A percentile compares a stretch with the other conserved stretches of the same genome.
Conservation (phyloP, 2,888 invertebrate species). For the Drosophila neoperkinsi region DNA sequence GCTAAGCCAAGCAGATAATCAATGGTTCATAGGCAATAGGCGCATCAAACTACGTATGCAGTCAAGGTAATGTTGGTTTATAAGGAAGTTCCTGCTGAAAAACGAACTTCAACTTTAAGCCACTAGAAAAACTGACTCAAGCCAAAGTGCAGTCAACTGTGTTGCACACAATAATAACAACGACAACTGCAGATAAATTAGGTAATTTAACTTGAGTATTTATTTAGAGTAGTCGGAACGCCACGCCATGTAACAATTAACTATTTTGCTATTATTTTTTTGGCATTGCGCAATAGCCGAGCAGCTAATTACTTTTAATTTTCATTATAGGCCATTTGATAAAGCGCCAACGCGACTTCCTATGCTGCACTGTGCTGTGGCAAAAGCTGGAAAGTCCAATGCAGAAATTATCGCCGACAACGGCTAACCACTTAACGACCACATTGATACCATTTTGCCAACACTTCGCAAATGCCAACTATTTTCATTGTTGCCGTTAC, state of each 20-base stretch:
- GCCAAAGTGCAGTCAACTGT: constrained; percentile 63
- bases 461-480: constrained; percentile 15
- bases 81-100: constrained; percentile 54
- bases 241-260: constrained; percentile 44
- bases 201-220: constrained; percentile 46
- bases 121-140: constrained; percentile 17
- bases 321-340: constrained; percentile 69
- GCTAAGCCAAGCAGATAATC: constrained; percentile 53
- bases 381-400: constrained; percentile 44
- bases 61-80: constrained; percentile 14
- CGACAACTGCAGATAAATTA: constrained; percentile 21
- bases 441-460: constrained; percentile 19
- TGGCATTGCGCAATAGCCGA: constrained; percentile 53
- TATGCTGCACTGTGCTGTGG: constrained; percentile 36
- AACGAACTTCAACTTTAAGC: constrained; percentile 7
- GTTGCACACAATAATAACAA: constrained; percentile 10
- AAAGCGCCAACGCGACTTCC: constrained; percentile 59
- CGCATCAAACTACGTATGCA: constrained; percentile 10
- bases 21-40: constrained; percentile 28
- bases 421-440: constrained; percentile 54
- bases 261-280: constrained; percentile 33
- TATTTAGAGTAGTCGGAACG: constrained; percentile 29
- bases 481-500: constrained; percentile 32
- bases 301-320: constrained; percentile 70
- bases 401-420: constrained; percentile 40